Base-by-base conservation (phyloP, 2,888 invertebrate genomes). In the Dynastes tityus region DNA sequence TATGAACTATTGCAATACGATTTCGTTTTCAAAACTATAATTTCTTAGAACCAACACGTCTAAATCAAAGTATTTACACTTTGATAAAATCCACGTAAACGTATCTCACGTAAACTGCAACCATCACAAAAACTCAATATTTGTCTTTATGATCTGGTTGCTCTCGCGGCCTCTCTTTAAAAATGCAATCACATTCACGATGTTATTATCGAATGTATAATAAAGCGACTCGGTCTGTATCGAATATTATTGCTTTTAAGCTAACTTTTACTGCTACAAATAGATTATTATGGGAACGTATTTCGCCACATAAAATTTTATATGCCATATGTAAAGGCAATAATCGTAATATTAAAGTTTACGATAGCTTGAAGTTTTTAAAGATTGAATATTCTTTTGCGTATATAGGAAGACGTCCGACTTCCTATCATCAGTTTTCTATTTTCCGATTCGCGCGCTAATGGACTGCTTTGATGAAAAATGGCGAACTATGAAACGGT, bases 281-380 rank as follows among this genome's bases (percentile, higher is more conserved):
- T 73, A 40, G 58, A 61, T 58, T 58, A 73, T 61, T 73, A 61
- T 45, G 8, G 8, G 37, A 61, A 61, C 55, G 55, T 61, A 29
- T 71, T 71, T 29, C 32, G 37, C 13, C 27, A 22, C 40, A 74
- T 61, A 74, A 61, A 74, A 74, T 74, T 74, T 74, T 74, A 74
- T 74, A 27, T 13, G 13, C 73, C 73, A 63, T 74, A 74, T 74
- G 73, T 49, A 49, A 74, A 74, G 45, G 73, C 61, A 74, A 74
- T 74, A 74, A 74, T 61, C 73, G 49, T 74, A 58, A 74, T 45
- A 74, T 74, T 27, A 61, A 74, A 58, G 61, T 74, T 74, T 74
- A 74, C 32, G 71, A 37, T 27, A n/a, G 29, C 16, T 22, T 61
- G 61, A 74, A 74, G 45, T 49, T 68, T 51, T 71, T 74, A 61